Evolutionary conservation across 2,888 invertebrate genomes (phyloP).

Genomic region (Parnassius glacialis): DNA sequence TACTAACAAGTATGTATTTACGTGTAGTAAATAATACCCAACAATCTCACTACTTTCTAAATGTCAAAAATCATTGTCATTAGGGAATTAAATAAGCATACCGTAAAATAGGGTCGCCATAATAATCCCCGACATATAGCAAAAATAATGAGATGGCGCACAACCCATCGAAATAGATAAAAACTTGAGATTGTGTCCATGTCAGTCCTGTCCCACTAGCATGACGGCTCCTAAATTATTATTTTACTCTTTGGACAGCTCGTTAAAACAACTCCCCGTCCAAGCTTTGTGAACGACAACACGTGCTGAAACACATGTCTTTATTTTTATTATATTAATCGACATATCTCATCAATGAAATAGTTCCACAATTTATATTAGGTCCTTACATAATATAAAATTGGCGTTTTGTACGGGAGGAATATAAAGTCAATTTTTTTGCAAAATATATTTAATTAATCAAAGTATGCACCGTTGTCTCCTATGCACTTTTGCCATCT

Average conservation of each 20-base stretch:
- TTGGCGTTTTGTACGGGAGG: too few species aligned
- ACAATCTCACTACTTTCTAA: too few species aligned
- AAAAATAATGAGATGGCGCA: conserved; percentile 16
- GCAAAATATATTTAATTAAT: too few species aligned
- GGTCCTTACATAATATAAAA: too few species aligned
- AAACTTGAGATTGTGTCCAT: conserved; percentile 34
- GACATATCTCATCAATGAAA: too few species aligned
- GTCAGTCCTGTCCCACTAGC: conserved; percentile 39
- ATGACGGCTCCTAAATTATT: conserved; percentile 52
- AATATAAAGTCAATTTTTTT: too few species aligned
- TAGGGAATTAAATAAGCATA: not conserved
- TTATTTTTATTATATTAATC: not conserved
- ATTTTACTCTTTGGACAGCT: conserved; percentile 34
- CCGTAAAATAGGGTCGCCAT: not conserved
- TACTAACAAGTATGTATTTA: too few species aligned
- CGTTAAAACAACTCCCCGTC: conserved; percentile 42
- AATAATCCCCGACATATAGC: conserved; percentile 3
- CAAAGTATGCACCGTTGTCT: too few species aligned
- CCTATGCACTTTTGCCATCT: too few species aligned
- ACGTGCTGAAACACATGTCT: conserved; percentile 9
- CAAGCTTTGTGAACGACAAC: conserved; percentile 11
- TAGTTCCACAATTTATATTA: too few species aligned
- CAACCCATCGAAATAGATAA: conserved; percentile 17
- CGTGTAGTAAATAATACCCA: too few species aligned
- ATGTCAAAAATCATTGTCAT: too few species aligned